Base-by-base conservation (phyloP, 23 tunicate genomes). In the Oikopleura dioica region DNA sequence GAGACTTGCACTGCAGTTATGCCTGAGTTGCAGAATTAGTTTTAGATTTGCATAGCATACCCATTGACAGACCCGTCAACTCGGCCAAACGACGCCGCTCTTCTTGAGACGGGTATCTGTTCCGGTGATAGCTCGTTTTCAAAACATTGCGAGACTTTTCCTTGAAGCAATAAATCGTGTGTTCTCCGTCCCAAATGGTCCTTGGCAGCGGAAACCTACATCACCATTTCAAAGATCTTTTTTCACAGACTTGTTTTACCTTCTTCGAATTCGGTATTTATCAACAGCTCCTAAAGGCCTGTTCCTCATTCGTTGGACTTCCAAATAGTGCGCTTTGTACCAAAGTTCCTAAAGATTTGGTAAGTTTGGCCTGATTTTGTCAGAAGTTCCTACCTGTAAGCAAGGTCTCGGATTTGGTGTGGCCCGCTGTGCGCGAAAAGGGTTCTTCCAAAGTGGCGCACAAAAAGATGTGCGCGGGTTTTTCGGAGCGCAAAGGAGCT, bases 151-250 rank as follows among this genome's bases (percentile, higher is more conserved):
- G 77, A 0, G 89, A 81, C 35, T 68, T 81, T 75, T 92, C 99
- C 44, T 86, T 92, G 85, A 92, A 92, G 77, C 99, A 92, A 38
- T 92, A 92, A 12, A 92, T 83, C 85, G 84, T 86, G 77, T 92
- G 95, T 50, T 92, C 99, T n/a, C 99, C 99, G 69, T 92, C 99
- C 99, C 99, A 92, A 1, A 92, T 92, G 1, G 99, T 92, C 75
- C 87, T 38, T 4, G 99, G 99, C 9, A 92, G 79, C 26, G 82
- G 80, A 37, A 59, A 50, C 76, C 72, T 63, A 28, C 4, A 63
- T 16, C 4, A 63, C 5, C 26, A 44, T 44, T 9, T 44, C 9
- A 44, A 21, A 44, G 55, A 44, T 9, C 55, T 44, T 44, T 44
- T 9, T 63, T 63, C 26, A 63, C 2, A 12, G 30, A 12, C 26